Conservation (phyloP, 2,888 invertebrate species). For the Ophion slaviceki region DNA sequence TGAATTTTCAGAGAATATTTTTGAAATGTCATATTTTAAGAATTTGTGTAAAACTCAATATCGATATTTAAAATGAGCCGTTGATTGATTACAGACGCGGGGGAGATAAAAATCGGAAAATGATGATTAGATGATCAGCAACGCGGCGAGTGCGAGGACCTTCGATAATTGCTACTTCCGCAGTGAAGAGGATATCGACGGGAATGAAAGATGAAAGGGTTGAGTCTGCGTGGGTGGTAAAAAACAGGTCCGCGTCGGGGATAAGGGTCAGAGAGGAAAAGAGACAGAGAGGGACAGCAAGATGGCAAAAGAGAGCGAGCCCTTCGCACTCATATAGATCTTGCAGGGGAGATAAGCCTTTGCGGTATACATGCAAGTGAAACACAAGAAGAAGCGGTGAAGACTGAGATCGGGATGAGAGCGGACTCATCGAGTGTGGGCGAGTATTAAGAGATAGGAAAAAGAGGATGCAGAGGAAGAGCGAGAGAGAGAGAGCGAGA, state of each 20-base stretch:
- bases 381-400: constrained; percentile 1
- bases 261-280: no score
- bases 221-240: constrained; percentile 64
- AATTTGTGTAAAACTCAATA: neutral
- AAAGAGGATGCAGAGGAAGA: constrained; percentile 20
- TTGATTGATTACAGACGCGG: neutral
- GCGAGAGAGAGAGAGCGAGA: constrained; percentile 14
- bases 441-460: constrained; percentile 58
- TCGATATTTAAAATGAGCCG: neutral
- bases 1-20: no score
- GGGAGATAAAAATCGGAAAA: neutral
- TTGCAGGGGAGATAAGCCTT: constrained; percentile 65
- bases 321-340: constrained; percentile 59
- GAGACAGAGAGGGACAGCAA: neutral
- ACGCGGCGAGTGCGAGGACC: constrained; percentile 4
- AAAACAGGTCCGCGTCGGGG: neutral
- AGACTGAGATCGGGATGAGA: constrained; percentile 50
- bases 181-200: neutral
- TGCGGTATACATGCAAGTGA: constrained; percentile 36
- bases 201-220: constrained; percentile 51
- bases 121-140: constrained; percentile 36
- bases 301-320: constrained; percentile 37
- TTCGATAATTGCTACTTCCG: constrained; percentile 58
- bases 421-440: constrained; percentile 59
- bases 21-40: no score